Evolutionary conservation across 2,797 vertebrate species (phyloP), one percentile per base, ranked within the genome.

Genomic region (Rhabdophis nuchalis): DNA sequence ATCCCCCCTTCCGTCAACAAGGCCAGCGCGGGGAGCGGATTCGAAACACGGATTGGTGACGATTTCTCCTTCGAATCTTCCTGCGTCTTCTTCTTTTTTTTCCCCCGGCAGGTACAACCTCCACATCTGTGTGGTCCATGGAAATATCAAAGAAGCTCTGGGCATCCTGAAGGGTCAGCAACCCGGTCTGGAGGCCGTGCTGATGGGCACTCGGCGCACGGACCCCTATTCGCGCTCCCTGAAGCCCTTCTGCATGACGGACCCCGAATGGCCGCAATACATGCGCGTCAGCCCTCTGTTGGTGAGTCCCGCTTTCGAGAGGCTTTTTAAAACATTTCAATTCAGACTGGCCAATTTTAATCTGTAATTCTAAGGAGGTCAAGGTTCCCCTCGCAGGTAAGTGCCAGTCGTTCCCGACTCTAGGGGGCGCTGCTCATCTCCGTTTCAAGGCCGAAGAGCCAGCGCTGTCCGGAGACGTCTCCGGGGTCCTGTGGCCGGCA

Each of bases 221-320:
- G 99, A 99, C 96, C 99, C 99, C 6, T 99, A 99, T 95, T 99
- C 99, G 0, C 87, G 97, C 90, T 98, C 98, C 0, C 98, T 99
- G 89, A 97, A 96, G 0, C 95, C 98, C 27, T 97, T 98, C 97
- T 99, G 98, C 92, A 95, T 96, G 92, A 99, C 99, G 0, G 99
- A 99, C 96, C 97, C 98, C 0, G 97, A 96, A 96, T 99, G 99
- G 99, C 99, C 99, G 0, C 91, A 95, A 0, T 99, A 99, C 97
- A 98, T 99, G 98, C 97, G 99, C 50, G 97, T 99, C 94, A 99
- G 98, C 97, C 99, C 99, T 0, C 95, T 99, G 93, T 97, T 99
- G 97, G 99, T 99, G 95, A 85, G 97, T 93, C 29, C 5, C 0
- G 16, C 41, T 3, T 25, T n/a, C n/a, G n/a, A n/a, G n/a, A n/a